phyloP scores from a whole-genome alignment of 2,113 vertebrate species.

The Rhadina sibilatrix region DNA sequence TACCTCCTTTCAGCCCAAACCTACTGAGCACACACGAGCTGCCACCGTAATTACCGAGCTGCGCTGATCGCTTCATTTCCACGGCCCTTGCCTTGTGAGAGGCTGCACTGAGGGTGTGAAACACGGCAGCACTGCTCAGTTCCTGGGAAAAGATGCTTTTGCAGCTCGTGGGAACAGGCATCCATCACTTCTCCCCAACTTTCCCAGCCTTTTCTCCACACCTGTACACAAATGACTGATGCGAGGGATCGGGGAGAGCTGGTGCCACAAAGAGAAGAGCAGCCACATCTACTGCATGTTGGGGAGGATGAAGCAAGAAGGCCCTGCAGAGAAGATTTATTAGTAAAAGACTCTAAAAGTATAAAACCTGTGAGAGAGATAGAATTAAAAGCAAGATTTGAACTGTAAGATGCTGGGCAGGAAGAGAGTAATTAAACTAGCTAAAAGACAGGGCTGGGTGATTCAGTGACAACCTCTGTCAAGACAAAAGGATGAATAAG shows the following conservation, averaged over 20 bases:
- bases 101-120: neutral
- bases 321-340: too few relatives aligned
- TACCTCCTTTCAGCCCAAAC: constrained; percentile 28
- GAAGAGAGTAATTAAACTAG: too few relatives aligned
- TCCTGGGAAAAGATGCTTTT: neutral
- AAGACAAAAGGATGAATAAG: too few relatives aligned
- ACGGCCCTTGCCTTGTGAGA: neutral
- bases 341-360: too few relatives aligned
- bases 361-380: too few relatives aligned
- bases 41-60: neutral
- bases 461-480: too few relatives aligned
- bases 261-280: neutral
- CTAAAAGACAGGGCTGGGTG: too few relatives aligned
- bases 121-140: neutral
- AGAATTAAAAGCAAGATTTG: too few relatives aligned
- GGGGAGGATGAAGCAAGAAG: too few relatives aligned
- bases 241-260: neutral
- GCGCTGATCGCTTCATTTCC: neutral
- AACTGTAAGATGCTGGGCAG: too few relatives aligned
- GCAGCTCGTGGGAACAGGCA: neutral
- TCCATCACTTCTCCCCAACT: neutral
- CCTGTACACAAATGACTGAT: neutral
- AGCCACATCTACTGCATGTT: too few relatives aligned
- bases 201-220: neutral
- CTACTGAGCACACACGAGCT: neutral